These are phyloP conservation scores for Cyprinodon brontotheroides DNA, from an alignment of 2,113 vertebrate genomes.

Conservation along the genomic window DNA sequence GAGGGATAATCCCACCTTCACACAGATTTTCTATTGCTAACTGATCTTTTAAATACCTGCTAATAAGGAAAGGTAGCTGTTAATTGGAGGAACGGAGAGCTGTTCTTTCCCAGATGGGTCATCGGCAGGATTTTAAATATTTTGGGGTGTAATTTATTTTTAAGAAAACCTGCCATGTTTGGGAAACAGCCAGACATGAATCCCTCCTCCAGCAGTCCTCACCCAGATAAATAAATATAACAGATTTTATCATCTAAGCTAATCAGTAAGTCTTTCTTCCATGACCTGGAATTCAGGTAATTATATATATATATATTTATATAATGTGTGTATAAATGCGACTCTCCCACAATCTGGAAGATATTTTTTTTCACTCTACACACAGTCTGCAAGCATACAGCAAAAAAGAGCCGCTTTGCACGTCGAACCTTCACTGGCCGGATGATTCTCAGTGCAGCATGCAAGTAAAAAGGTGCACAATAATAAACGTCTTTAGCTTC, in stretches of 20 bases:
- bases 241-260: conserved; percentile 59
- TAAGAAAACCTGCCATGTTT: conserved; percentile 3
- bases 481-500: conserved; percentile 62
- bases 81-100: neutral
- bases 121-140: conserved; percentile 1
- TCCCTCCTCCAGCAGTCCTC: conserved; percentile 58
- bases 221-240: conserved; percentile 61
- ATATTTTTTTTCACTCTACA: conserved; percentile 74
- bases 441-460: conserved; percentile 78
- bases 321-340: conserved; percentile 48
- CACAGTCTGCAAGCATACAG: conserved; percentile 73
- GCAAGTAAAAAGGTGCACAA: conserved; percentile 81
- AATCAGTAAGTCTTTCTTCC: conserved; percentile 58
- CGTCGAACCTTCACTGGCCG: conserved; percentile 43
- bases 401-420: conserved; percentile 61
- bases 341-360: conserved; percentile 67
- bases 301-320: conserved; percentile 27
- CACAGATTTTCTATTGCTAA: conserved; percentile 18
- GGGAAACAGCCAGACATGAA: conserved; percentile 49
- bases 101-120: neutral
- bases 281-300: conserved; percentile 63
- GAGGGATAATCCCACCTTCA: neutral
- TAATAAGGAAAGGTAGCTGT: conserved; percentile 6
- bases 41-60: conserved; percentile 2
- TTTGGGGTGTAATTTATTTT: conserved; percentile 29